phyloP scores from a whole-genome alignment of 1,140 invertebrate species.

The Dufourea novaeangliae region DNA sequence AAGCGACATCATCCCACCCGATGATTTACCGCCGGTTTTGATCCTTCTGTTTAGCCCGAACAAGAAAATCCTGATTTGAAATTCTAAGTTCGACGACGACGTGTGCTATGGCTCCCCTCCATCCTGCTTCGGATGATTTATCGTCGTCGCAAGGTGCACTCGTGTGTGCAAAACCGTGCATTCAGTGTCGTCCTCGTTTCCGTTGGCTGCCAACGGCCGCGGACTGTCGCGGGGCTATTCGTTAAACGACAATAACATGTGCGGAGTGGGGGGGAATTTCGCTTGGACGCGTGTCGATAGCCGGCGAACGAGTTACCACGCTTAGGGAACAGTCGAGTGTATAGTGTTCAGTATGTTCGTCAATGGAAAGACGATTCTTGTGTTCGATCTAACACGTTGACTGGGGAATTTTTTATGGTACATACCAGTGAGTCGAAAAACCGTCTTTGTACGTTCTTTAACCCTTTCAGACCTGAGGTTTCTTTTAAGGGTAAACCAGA shows the following conservation, averaged over 20 bases:
- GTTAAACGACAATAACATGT: background rate
- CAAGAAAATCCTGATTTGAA: conserved; percentile 30
- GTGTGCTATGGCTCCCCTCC: background rate
- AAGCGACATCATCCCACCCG: background rate
- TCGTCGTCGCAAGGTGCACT: background rate
- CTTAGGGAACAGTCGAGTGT: background rate
- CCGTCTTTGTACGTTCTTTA: no score
- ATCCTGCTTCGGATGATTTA: conserved; percentile 4
- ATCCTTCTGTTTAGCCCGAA: background rate
- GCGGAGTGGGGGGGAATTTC: background rate
- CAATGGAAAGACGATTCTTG: no score
- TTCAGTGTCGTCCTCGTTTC: conserved; percentile 6
- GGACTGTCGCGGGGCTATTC: background rate
- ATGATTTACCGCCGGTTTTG: conserved; percentile 15
- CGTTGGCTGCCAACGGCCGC: background rate
- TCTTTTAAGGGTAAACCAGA: no score
- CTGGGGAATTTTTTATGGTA: no score
- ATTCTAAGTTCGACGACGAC: conserved; percentile 18
- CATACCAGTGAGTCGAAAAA: no score
- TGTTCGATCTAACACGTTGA: no score
- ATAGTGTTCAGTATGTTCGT: no score
- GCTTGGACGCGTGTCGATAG: background rate
- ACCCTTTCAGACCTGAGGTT: no score
- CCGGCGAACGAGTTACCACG: background rate
- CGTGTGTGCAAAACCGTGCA: no score